phyloP scores from a whole-genome alignment of 1,140 invertebrate genomes.

The Diabrotica virgifera region DNA sequence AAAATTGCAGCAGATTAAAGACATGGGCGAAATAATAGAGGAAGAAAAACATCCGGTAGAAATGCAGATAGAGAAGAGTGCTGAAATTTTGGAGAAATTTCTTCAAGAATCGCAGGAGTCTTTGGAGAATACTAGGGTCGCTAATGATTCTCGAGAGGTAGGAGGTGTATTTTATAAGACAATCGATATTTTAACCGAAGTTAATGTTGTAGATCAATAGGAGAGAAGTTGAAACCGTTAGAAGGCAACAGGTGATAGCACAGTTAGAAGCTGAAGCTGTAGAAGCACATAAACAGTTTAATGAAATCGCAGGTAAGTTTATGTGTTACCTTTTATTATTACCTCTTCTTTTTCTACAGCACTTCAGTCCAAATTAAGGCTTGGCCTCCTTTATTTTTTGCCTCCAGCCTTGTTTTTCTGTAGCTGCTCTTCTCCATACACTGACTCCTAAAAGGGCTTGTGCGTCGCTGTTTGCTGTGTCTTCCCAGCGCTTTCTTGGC shows the following conservation, averaged over 20 bases:
- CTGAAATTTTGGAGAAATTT: constrained; percentile 58
- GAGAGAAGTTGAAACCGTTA: constrained; percentile 50
- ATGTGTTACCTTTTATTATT: not conserved
- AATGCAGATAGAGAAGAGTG: constrained; percentile 57
- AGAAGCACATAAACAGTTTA: constrained; percentile 63
- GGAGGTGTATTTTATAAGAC: not conserved
- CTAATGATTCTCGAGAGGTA: constrained; percentile 69
- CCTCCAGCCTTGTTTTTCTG: too few species aligned
- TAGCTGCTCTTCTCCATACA: too few species aligned
- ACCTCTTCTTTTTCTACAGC: too few species aligned
- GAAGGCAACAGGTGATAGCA: constrained; percentile 52
- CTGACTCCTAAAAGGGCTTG: too few species aligned
- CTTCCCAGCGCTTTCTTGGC: too few species aligned
- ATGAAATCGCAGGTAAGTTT: constrained; percentile 66
- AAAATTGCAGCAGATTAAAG: not conserved
- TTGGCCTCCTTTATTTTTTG: too few species aligned
- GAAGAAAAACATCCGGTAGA: constrained; percentile 51
- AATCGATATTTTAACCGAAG: too few species aligned
- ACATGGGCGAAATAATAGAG: constrained; percentile 31
- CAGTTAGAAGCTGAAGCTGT: constrained; percentile 66
- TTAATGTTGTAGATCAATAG: constrained; percentile 40
- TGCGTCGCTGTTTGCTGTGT: too few species aligned
- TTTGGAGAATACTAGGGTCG: constrained; percentile 69
- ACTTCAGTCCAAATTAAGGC: not conserved
- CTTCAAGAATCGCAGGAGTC: constrained; percentile 66